Percentiles rank a stretch among this genome's conserved stretches.
phyloP scores from a whole-genome alignment of 1,140 invertebrate genomes.

The Aleiodes sp. region DNA sequence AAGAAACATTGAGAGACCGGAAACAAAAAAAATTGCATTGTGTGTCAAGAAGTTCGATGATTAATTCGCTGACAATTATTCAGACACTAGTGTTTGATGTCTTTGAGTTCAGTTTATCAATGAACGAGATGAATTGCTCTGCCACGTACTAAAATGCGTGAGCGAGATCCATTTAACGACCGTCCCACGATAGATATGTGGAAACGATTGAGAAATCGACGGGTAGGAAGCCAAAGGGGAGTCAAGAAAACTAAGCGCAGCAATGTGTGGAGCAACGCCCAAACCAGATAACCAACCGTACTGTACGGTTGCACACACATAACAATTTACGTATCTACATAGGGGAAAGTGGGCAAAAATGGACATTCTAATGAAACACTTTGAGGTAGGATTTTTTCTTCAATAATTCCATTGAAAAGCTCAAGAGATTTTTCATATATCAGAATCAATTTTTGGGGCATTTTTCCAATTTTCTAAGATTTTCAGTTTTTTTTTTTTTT shows the following conservation, averaged over 20 bases:
- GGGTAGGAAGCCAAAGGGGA: constrained; percentile 10
- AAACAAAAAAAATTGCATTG: too few species aligned
- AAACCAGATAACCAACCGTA: constrained; percentile 41
- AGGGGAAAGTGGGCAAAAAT: too few species aligned
- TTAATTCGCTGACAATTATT: neutral
- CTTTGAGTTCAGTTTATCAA: neutral
- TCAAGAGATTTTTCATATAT: too few species aligned
- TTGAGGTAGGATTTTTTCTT: too few species aligned
- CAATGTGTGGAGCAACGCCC: constrained; percentile 40
- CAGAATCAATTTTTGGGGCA: too few species aligned
- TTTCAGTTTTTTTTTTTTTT: too few species aligned
- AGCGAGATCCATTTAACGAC: neutral
- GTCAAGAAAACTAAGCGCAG: neutral
- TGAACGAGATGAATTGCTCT: neutral
- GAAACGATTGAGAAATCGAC: constrained; percentile 28
- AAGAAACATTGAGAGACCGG: too few species aligned
- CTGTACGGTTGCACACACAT: constrained; percentile 18
- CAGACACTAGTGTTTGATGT: neutral
- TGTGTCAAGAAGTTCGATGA: neutral
- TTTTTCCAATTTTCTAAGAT: too few species aligned
- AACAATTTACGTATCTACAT: too few species aligned
- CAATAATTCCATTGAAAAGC: too few species aligned
- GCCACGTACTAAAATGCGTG: constrained; percentile 1
- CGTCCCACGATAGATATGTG: constrained; percentile 29
- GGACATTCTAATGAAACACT: too few species aligned